These are phyloP conservation scores for Quadroppia sp. DNA, from an alignment of 2,888 invertebrate species.

Conservation along the genomic window DNA sequence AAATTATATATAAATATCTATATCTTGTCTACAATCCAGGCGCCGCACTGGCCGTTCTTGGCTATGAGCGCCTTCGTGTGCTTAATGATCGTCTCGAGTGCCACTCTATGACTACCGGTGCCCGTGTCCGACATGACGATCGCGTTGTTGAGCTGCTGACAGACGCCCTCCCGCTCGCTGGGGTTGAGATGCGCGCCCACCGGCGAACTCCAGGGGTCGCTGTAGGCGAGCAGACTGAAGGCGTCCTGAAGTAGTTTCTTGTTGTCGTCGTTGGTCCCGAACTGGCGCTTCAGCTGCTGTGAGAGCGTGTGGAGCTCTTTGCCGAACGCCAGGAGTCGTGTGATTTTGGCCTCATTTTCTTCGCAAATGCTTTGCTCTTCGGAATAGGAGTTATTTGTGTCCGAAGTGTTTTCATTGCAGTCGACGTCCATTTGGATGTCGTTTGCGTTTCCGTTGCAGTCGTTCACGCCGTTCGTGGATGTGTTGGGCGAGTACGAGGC, in stretches of 20 bases:
- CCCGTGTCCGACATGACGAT: constrained; percentile 57
- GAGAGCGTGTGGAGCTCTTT: constrained; percentile 88
- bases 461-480: constrained; percentile 39
- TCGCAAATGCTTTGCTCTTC: constrained; percentile 36
- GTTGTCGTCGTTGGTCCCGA: constrained; percentile 72
- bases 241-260: constrained; percentile 94
- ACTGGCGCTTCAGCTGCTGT: constrained; percentile 72
- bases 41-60: constrained; percentile 54
- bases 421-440: constrained; percentile 43
- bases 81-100: constrained; percentile 83
- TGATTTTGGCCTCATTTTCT: constrained; percentile 34
- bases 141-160: constrained; percentile 93
- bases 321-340: constrained; percentile 85
- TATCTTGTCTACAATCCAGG: constrained; percentile 44
- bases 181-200: constrained; percentile 94
- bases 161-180: constrained; percentile 87
- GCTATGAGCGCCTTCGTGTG: constrained; percentile 83
- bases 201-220: constrained; percentile 95
- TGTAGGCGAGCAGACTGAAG: constrained; percentile 94
- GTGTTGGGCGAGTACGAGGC: constrained; percentile 11
- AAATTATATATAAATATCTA: constrained; percentile 29
- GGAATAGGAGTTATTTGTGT: constrained; percentile 9
- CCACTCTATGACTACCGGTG: constrained; percentile 60
- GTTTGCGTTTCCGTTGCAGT: constrained; percentile 40
- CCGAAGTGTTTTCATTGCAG: constrained; percentile 28